Evolutionary conservation across 2,113 vertebrate genomes (phyloP), one percentile per base, ranked within the genome.

Genomic region (Corvus hawaiiensis): DNA sequence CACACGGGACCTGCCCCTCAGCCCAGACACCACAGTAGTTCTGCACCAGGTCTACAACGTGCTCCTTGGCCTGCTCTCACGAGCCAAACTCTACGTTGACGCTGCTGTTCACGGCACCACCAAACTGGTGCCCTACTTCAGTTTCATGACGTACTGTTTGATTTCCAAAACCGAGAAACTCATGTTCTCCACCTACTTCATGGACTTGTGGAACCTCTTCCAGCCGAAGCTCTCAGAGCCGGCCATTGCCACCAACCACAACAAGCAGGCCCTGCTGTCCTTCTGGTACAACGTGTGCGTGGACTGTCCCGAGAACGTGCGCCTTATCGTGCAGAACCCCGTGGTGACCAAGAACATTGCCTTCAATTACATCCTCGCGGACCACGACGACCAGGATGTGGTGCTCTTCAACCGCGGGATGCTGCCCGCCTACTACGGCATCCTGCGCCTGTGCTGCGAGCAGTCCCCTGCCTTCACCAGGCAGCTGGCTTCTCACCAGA

Each of bases 181-280:
- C 95, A 99, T 99, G 99, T 99, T 99, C 98, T 99, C 99, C 77
- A 98, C 98, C 9, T 99, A 99, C 97, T 99, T 99, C 97, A 99
- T 99, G 99, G 99, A 99, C 98, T 98, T 99, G 28, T 99, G 99
- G 99, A 99, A 99, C 98, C 99, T 99, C 96, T 99, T 99, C 97
- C 99, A 99, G 98, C 99, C 99, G 64, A 99, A 99, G 81, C 98
- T 99, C 90, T 99, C 99, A 11, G 99, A 99, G 96, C 99, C 99
- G 4, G 99, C 99, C 91, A 99, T 99, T 85, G 99, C 99, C 97
- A 99, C 99, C 95, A 99, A 99, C 98, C 99, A 99, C 98, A 99
- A 99, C 97, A 99, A 99, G 96, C 99, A 99, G 98, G 99, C 99
- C 68, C 98, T 99, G 96, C 98, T 99, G 88, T 99, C 99, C 63